Conservation (phyloP, 2,113 vertebrate species). For the Siniperca knerii region DNA sequence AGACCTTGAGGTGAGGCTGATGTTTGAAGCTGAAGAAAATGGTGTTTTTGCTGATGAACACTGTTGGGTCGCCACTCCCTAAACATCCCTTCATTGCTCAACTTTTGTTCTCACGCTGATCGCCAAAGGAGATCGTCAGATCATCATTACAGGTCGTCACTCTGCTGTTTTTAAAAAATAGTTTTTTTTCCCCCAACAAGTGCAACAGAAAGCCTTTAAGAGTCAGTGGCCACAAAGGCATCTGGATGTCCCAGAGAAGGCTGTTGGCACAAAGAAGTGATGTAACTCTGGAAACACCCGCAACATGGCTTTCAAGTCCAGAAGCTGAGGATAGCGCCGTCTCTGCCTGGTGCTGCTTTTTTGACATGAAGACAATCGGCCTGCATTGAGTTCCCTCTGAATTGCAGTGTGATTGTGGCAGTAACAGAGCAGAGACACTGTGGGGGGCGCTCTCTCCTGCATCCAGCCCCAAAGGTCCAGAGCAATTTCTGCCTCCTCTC, state of each 20-base stretch:
- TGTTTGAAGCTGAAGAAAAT: constrained; percentile 19
- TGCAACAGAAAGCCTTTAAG: constrained; percentile 60
- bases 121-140: constrained; percentile 3
- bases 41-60: constrained; percentile 33
- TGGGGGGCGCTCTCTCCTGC: constrained; percentile 24
- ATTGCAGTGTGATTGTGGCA: constrained; percentile 23
- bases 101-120: constrained; percentile 32
- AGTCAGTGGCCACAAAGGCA: constrained; percentile 62
- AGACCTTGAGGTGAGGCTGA: constrained; percentile 22
- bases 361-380: neutral
- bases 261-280: constrained; percentile 66
- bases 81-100: neutral
- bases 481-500: constrained; percentile 31
- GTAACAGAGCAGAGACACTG: constrained; percentile 31
- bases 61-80: neutral
- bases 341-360: constrained; percentile 6
- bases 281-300: constrained; percentile 41
- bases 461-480: constrained; percentile 45
- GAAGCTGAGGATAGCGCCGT: constrained; percentile 25
- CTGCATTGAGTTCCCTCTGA: constrained; percentile 36
- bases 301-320: constrained; percentile 67
- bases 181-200: neutral
- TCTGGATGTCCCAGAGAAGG: constrained; percentile 62
- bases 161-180: constrained; percentile 17
- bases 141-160: constrained; percentile 10